phyloP scores from a whole-genome alignment of 2,113 vertebrate genomes.

The Cnemophilus loriae region DNA sequence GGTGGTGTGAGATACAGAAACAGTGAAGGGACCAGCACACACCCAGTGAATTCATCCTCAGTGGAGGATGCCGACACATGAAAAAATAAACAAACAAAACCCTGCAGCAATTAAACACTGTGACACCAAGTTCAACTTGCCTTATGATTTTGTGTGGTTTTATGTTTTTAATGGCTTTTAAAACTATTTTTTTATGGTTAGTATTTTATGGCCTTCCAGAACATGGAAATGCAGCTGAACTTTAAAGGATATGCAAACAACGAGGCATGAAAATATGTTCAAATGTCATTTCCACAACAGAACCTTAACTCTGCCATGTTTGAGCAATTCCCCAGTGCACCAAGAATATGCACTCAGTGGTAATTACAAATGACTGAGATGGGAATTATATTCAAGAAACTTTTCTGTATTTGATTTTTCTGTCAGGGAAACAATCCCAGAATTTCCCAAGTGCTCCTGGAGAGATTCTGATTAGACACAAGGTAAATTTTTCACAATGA shows the following conservation, averaged over 20 bases:
- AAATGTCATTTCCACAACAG: background rate
- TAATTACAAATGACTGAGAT: background rate
- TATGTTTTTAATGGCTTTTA: background rate
- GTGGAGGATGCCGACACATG: background rate
- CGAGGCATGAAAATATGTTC: background rate
- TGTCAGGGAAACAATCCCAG: background rate
- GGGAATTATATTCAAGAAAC: background rate
- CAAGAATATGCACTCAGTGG: background rate
- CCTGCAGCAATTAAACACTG: background rate
- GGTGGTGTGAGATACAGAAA: background rate
- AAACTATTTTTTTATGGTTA: background rate
- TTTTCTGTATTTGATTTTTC: background rate
- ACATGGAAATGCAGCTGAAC: background rate
- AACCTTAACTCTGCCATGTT: background rate
- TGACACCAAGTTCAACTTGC: background rate
- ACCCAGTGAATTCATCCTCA: background rate
- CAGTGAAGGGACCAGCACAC: background rate
- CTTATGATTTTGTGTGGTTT: background rate
- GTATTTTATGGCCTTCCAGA: background rate
- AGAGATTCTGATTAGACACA: background rate
- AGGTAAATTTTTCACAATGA: background rate
- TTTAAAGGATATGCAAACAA: background rate
- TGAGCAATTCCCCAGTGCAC: background rate
- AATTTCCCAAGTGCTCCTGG: background rate
- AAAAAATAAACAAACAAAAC: constrained; percentile 1